phyloP scores from a whole-genome alignment of 2,797 vertebrate species.

The Pseudopleuronectes americanus region DNA sequence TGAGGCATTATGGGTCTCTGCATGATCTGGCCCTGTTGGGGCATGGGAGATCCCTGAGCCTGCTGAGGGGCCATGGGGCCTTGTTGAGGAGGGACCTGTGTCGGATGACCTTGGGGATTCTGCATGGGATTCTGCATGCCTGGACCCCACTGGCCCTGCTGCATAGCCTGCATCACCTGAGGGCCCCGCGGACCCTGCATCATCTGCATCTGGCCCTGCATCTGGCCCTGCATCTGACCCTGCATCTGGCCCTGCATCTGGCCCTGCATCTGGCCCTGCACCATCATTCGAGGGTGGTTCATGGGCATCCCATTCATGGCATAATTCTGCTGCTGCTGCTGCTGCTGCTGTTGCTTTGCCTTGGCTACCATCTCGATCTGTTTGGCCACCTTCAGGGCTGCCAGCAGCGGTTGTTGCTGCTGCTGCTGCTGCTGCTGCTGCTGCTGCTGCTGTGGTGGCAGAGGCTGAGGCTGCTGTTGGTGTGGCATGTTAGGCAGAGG shows the following conservation, averaged over 20 bases:
- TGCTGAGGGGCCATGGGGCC: constrained; percentile 74
- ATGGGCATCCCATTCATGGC: constrained; percentile 90
- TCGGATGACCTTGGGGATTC: constrained; percentile 80
- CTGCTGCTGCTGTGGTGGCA: constrained; percentile 53
- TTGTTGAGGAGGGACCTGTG: constrained; percentile 71
- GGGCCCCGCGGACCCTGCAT: constrained; percentile 88
- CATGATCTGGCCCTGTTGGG: constrained; percentile 76
- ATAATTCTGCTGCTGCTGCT: constrained; percentile 85
- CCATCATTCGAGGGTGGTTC: constrained; percentile 89
- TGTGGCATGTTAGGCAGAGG: constrained; percentile 88
- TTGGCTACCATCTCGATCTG: constrained; percentile 94
- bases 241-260: constrained; percentile 88
- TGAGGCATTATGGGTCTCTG: constrained; percentile 83
- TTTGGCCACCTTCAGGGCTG: constrained; percentile 90
- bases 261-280: constrained; percentile 45
- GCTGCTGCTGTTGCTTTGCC: constrained; percentile 83
- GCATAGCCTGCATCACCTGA: constrained; percentile 88
- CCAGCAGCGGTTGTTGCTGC: constrained; percentile 74
- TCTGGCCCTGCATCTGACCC: constrained; percentile 80
- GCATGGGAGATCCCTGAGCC: constrained; percentile 71
- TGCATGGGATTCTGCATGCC: constrained; percentile 87
- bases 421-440: constrained; percentile 29
- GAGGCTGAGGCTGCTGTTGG: constrained; percentile 82
- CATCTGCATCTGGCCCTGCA: constrained; percentile 90
- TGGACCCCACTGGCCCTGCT: constrained; percentile 90